Percentiles rank a stretch among this genome's conserved stretches.
Evolutionary conservation across 1,140 invertebrate genomes (phyloP).

Genomic region (Condylostylus longicornis): DNA sequence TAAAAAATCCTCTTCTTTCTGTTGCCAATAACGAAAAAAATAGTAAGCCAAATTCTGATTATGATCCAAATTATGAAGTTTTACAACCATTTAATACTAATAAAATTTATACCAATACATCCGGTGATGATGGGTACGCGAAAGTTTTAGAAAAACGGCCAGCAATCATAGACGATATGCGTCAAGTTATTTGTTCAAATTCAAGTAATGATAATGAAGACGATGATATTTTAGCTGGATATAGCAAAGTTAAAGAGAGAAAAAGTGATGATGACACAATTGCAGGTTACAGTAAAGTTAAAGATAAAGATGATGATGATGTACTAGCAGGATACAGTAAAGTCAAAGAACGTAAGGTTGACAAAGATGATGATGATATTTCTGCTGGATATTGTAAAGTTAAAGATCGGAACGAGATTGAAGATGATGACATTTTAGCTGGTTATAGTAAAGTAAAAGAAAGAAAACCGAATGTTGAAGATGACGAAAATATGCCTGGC

Average conservation of each 20-base stretch:
- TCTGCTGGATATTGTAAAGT: slow-evolving; percentile 15
- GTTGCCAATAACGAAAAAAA: slow-evolving; percentile 15
- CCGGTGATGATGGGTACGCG: slow-evolving; percentile 30
- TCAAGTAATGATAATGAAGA: background rate
- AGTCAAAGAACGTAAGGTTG: slow-evolving; percentile 25
- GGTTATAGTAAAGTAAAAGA: slow-evolving; percentile 24
- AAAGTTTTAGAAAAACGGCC: slow-evolving; percentile 30
- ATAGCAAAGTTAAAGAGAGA: slow-evolving; percentile 11
- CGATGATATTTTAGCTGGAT: slow-evolving; percentile 15
- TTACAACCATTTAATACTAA: slow-evolving; percentile 32
- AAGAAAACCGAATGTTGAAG: background rate
- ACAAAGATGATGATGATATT: slow-evolving; percentile 10
- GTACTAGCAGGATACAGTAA: slow-evolving; percentile 30
- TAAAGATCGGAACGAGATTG: slow-evolving; percentile 5
- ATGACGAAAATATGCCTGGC: slow-evolving; percentile 18
- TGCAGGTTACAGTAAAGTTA: slow-evolving; percentile 12
- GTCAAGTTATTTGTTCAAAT: too few relatives aligned
- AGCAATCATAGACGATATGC: too few relatives aligned
- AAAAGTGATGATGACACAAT: slow-evolving; percentile 6
- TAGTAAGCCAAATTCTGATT: slow-evolving; percentile 33
- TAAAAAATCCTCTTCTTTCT: slow-evolving; percentile 13
- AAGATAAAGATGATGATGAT: slow-evolving; percentile 9
- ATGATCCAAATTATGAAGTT: slow-evolving; percentile 57
- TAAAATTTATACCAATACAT: slow-evolving; percentile 11
- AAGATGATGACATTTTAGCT: slow-evolving; percentile 17